Evolutionary conservation across 1,140 invertebrate genomes (phyloP), one percentile per base, ranked within the genome.

Genomic region (Sminthurides bifidus): DNA sequence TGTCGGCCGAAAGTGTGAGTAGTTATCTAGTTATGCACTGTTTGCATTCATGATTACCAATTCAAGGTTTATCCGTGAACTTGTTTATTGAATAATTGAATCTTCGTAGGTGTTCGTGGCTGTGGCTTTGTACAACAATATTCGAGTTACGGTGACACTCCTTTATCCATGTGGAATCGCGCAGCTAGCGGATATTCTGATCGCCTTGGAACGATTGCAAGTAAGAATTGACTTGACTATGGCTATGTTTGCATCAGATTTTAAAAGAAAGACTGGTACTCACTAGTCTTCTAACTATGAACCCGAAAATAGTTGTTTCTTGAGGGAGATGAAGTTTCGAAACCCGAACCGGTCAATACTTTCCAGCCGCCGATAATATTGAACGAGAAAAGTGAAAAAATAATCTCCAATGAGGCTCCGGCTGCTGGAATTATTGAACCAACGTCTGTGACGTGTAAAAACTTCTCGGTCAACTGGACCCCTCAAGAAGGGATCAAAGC

Each of bases 121-220:
- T 15, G 64, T 72, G 46, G 61, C 73, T 2, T 59, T 77, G 24
- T 72, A 73, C 63, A 74, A 76, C 58, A 72, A 69, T 31, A 62
- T 76, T 2, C 64, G 72, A 12, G 56, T 74, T 24, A 67, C 68
- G 27, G 67, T 76, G 64, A 74, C 73, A 5, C 63, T 76, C 1
- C 70, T 74, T 58, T 71, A 76, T 56, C 75, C 75, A 2, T 68
- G 68, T 53, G 74, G 67, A 15, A 69, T 76, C 24, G 64, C 69
- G 27, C 67, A 55, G 59, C n/a, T 64, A 5, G 58, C 55, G 8
- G 61, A 64, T 37, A 27, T 52, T 2, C 29, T 60, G 21, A 58
- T 64, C 8, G 56, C 61, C 1, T 40, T 64, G 8, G 40, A 27
- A 0, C 23, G 61, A 29, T 41, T 64, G 8, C 29, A 64, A 43